A percentile compares a stretch with the other conserved stretches of the same genome.
phyloP scores from a whole-genome alignment of 2,888 invertebrate genomes.

The Tanypteryx hageni region DNA sequence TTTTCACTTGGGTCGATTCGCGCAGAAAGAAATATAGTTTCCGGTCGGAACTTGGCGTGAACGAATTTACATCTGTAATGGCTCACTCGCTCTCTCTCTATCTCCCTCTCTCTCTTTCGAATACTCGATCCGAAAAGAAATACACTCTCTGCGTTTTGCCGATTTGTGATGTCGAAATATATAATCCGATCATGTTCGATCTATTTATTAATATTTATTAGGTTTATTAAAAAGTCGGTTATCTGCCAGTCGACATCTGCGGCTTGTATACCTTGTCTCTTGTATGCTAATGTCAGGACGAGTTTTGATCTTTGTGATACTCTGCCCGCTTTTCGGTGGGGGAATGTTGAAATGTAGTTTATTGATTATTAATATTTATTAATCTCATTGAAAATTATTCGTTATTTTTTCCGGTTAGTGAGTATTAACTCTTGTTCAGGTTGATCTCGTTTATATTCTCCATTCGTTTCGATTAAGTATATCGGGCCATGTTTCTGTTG shows the following conservation, averaged over 20 bases:
- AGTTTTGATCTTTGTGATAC: neutral
- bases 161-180: neutral
- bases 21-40: conserved; percentile 46
- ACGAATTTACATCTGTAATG: conserved; percentile 46
- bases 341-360: neutral
- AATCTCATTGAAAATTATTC: neutral
- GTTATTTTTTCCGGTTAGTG: neutral
- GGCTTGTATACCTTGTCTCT: neutral
- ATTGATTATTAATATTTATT: conserved; percentile 29
- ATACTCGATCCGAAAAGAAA: neutral
- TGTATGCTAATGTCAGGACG: neutral
- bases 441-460: neutral
- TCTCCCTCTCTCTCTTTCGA: neutral
- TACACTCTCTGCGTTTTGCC: no score
- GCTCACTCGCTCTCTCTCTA: neutral
- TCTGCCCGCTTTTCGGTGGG: neutral
- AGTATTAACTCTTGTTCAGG: neutral
- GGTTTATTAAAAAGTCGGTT: neutral
- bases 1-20: neutral
- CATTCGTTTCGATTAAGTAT: neutral
- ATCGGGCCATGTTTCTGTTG: no score
- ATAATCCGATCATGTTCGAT: neutral
- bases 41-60: conserved; percentile 48
- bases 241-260: neutral
- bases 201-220: neutral